A percentile compares a stretch with the other conserved stretches of the same genome.
Evolutionary conservation across 2,797 vertebrate genomes (phyloP).

Genomic region (Orientallactaga sibirica): DNA sequence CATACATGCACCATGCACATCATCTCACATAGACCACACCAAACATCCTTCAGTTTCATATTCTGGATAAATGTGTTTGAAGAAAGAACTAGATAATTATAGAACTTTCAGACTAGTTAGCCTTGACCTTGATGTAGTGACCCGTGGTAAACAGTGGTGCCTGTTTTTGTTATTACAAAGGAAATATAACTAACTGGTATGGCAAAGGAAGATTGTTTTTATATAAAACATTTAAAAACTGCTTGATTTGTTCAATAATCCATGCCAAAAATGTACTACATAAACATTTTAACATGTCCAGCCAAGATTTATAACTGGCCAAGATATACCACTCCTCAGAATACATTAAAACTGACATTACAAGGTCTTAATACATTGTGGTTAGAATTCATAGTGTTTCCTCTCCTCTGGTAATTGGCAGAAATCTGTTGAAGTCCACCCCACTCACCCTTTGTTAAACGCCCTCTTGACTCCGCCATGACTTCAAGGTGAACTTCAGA

Average conservation of each 20-base stretch:
- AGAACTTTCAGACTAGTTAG: not conserved
- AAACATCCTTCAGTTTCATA: not conserved
- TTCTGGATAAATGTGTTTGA: not conserved
- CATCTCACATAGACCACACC: too few relatives aligned
- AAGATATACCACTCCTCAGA: conserved; percentile 8
- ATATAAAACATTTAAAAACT: conserved; percentile 39
- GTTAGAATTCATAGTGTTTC: conserved; percentile 69
- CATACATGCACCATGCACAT: too few relatives aligned
- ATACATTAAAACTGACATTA: conserved; percentile 61
- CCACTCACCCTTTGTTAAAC: conserved; percentile 51
- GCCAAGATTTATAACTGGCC: conserved; percentile 58
- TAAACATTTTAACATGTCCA: conserved; percentile 61
- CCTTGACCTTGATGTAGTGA: not conserved
- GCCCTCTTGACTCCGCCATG: conserved; percentile 65
- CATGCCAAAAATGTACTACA: conserved; percentile 52
- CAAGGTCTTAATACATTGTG: conserved; percentile 23
- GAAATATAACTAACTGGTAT: not conserved
- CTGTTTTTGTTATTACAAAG: conserved; percentile 5
- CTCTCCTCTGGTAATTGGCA: conserved; percentile 44
- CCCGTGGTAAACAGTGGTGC: not conserved
- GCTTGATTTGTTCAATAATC: conserved; percentile 31
- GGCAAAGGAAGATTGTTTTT: conserved; percentile 1
- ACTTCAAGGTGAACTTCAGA: conserved; percentile 76
- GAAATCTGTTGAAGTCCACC: conserved; percentile 67
- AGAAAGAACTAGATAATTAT: not conserved